Conservation (phyloP, 1,140 invertebrate genomes). For the Sesamia nonagrioides region DNA sequence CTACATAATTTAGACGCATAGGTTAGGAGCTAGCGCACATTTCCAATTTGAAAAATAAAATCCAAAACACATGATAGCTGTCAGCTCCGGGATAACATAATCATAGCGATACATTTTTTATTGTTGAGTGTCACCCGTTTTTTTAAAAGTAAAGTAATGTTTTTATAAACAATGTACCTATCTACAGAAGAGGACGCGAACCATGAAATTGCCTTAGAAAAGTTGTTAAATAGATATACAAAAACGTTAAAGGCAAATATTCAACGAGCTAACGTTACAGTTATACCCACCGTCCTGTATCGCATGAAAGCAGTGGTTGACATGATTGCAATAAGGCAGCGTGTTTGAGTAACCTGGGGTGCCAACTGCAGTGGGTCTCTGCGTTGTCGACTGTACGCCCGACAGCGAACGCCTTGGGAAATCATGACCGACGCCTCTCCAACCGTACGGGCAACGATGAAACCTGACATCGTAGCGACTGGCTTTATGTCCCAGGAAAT, state of each 20-base stretch:
- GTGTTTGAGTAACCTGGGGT: conserved; percentile 42
- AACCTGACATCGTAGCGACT: conserved; percentile 43
- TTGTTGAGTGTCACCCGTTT: too few relatives aligned
- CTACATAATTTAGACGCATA: too few relatives aligned
- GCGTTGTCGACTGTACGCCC: conserved; percentile 60
- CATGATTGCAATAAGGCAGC: conserved; percentile 65
- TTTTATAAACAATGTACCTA: too few relatives aligned
- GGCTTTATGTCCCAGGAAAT: conserved; percentile 31
- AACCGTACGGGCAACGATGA: conserved; percentile 53
- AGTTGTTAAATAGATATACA: neutral
- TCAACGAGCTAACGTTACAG: neutral
- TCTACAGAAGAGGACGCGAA: too few relatives aligned
- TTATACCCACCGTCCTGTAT: neutral
- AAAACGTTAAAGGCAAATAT: too few relatives aligned
- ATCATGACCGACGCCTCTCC: conserved; percentile 69
- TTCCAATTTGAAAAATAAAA: neutral
- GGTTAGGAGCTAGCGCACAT: too few relatives aligned
- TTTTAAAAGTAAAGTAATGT: too few relatives aligned
- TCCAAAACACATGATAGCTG: conserved; percentile 1
- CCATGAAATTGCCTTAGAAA: neutral
- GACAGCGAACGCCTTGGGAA: conserved; percentile 77
- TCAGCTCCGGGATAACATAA: neutral
- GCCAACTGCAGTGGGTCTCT: conserved; percentile 49
- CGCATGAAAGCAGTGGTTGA: conserved; percentile 50
- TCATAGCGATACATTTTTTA: neutral